Base-by-base conservation (phyloP, 2,113 vertebrate genomes). In the Cyprinodon brontotheroides region DNA sequence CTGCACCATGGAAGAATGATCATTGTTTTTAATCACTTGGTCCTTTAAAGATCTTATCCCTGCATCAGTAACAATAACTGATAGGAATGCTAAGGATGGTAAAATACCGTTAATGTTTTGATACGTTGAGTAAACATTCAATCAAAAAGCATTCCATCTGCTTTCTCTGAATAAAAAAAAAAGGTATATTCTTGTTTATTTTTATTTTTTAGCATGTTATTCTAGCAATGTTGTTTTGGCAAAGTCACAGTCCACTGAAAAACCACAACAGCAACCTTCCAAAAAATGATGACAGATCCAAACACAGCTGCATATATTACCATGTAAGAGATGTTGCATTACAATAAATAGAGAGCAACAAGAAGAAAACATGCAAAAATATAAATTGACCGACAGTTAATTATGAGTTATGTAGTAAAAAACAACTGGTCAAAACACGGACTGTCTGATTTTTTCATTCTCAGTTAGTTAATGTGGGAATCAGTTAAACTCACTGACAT, bases 11-110 rank as follows among this genome's bases (percentile, higher is more conserved):
- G 43, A 67, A 61, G 50, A 72, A 69, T 41, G 62, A 84, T 84
- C 40, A 68, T 70, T 7, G 10, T 83, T 77, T 50, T 77, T 77
- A 66, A 80, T 83, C 71, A 53, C 20, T 61, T 61, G 40, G 71
- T 36, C 68, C 77, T 39, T 77, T n/a, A 62, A 57, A 74, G 36
- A 50, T 61, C 60, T 60, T 69, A 70, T 71, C 37, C 41, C 39
- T 69, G 38, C 41, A 65, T 70, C 53, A 77, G 70, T 73, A 73
- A 71, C 66, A 43, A 59, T 65, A 48, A 71, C 65, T 45, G 62
- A 72, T 59, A 63, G 60, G 45, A 63, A 45, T 69, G 80, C 61
- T 71, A 29, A 72, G 61, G 36, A 14, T 37, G 68, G 14, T 20
- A 48, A 69, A 37, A 39, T 47, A 8, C 59, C 61, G 62, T 73